phyloP scores from a whole-genome alignment of 2,113 vertebrate genomes.

The Solea senegalensis region DNA sequence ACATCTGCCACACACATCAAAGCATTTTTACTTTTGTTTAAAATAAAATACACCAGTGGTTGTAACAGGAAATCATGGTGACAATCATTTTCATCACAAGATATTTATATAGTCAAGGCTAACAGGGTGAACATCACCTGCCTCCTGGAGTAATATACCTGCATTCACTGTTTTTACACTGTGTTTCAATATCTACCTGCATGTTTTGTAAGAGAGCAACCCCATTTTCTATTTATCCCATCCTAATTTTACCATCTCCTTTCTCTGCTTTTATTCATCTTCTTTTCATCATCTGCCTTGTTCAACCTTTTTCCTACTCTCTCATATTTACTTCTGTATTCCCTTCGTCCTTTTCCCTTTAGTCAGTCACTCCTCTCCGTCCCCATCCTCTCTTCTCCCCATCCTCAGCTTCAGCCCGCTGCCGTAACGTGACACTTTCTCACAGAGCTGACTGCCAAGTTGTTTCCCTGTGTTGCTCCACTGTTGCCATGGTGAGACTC shows the following conservation, averaged over 20 bases:
- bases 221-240: neutral
- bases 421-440: conserved; percentile 82
- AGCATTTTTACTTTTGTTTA: conserved; percentile 5
- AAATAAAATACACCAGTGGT: neutral
- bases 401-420: conserved; percentile 55
- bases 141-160: conserved; percentile 4
- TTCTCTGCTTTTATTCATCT: neutral
- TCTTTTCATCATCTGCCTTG: neutral
- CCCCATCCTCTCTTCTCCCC: conserved; percentile 66
- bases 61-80: conserved; percentile 6
- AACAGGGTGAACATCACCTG: conserved; percentile 5
- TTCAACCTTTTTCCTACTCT: neutral
- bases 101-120: neutral
- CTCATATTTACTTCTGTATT: neutral
- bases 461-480: conserved; percentile 92
- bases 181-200: neutral
- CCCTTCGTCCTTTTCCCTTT: conserved; percentile 27
- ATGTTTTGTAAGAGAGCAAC: too few species aligned
- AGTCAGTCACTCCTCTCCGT: conserved; percentile 50
- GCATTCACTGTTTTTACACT: neutral
- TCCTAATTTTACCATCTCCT: neutral
- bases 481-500: conserved; percentile 92
- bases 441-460: conserved; percentile 84
- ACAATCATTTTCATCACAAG: conserved; percentile 6
- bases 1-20: conserved; percentile 24